Percentiles rank a stretch among this genome's conserved stretches.
Evolutionary conservation across 2,797 vertebrate species (phyloP).

Genomic region (Rhynchonycteris naso): DNA sequence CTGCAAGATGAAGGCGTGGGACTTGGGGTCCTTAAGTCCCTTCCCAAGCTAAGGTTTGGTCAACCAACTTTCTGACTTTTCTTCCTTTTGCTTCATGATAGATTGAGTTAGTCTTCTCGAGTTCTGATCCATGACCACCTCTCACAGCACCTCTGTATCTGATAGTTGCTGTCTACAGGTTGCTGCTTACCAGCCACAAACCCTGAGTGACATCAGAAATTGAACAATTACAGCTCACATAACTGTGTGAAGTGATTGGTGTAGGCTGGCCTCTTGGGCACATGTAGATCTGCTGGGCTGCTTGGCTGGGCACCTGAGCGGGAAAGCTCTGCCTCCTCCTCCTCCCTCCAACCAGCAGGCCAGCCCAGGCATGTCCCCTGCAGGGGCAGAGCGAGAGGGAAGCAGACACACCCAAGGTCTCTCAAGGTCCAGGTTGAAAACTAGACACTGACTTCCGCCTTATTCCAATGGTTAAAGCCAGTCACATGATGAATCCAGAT

Average conservation of each 20-base stretch:
- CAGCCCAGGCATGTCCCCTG: neutral
- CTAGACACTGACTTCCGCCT: neutral
- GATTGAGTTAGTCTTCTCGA: neutral
- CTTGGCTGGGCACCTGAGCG: neutral
- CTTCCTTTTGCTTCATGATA: neutral
- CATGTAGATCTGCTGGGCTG: neutral
- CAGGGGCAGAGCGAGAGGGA: neutral
- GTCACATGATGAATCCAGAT: neutral
- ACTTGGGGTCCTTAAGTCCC: neutral
- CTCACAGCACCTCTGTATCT: neutral
- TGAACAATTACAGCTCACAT: neutral
- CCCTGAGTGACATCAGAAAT: neutral
- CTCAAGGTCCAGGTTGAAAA: neutral
- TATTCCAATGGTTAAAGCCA: neutral
- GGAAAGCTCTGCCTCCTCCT: neutral
- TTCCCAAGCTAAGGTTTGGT: neutral
- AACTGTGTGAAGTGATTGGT: neutral
- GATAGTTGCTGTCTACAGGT: neutral
- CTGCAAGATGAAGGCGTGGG: neutral
- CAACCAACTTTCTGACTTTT: neutral
- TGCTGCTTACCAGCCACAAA: neutral
- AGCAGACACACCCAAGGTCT: neutral
- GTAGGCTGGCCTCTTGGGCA: rapidly evolving
- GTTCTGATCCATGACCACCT: neutral
- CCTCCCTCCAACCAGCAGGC: neutral